Base-by-base conservation (phyloP, 1,140 invertebrate genomes). In the Drosophila lini region DNA sequence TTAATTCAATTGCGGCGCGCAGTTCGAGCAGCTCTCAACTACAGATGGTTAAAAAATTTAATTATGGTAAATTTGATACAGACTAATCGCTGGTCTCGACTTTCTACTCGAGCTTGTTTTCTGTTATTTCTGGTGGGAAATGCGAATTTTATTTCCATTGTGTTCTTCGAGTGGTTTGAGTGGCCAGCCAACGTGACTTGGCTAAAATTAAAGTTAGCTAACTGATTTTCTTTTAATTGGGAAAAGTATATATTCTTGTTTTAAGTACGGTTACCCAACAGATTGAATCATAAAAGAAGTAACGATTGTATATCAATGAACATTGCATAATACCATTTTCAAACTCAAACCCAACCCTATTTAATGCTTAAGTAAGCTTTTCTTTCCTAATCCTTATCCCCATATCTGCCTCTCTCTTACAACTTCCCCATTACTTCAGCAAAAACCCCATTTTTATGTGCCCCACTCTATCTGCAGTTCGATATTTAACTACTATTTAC, bases 1-100 rank as follows among this genome's bases (percentile, higher is more conserved):
- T 73, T 71, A 73, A 71, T 71, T 71, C 68, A 71, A 71, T 71
- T 71, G 68, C 65, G 36, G 53, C 50, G 31, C 31, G 64, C 64
- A 32, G 36, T 41, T 71, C 32, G 28, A 48, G 38, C 34, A 9
- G 45, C 36, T 31, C 47, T 42, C 58, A 73, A 71, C 36, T 73
- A 19, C 67, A 42, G 44, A 50, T 58, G 55, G n/a, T 73, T 73
- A 59, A 41, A 59, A 71, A 71, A 48, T 59, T 38, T 70, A 71
- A 71, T 71, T 71, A 71, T 69, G 41, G 42, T 58, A 32, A 59
- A 71, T 71, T 71, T 38, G 64, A 48, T 32, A 34, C n/a, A 48
- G 50, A 11, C 28, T 38, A 70, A 58, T 69, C 41, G 38, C 28
- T 15, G 34, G n/a, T 22, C 41, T 71, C 19, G 53, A 73, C 69